Evolutionary conservation across 2,888 invertebrate genomes (phyloP).

Genomic region (Mactromeris polynyma): DNA sequence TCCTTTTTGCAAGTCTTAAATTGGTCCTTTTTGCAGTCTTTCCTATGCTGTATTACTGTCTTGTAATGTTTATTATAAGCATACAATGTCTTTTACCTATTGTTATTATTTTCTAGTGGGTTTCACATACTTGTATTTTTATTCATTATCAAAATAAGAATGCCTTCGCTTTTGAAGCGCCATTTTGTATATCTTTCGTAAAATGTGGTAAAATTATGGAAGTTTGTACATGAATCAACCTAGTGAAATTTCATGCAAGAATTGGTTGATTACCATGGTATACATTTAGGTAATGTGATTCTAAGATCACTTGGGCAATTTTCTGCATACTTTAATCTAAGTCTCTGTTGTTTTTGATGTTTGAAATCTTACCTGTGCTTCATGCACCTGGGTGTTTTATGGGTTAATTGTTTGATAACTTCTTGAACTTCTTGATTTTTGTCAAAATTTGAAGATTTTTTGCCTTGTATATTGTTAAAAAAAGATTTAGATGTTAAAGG

Average conservation of each 20-base stretch:
- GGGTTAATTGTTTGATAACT: not conserved
- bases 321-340: conserved; percentile 3
- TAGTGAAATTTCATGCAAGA: not conserved
- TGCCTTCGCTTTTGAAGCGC: not conserved
- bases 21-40: too few relatives aligned
- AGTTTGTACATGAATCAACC: too few relatives aligned
- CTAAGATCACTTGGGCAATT: not conserved
- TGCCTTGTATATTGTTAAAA: not conserved
- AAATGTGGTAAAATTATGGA: not conserved
- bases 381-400: not conserved
- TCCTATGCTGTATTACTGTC: too few relatives aligned
- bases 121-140: too few relatives aligned
- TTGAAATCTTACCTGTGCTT: not conserved
- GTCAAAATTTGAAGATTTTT: not conserved
- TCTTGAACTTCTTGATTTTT: not conserved
- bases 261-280: not conserved
- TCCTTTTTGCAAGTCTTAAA: too few relatives aligned
- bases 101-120: too few relatives aligned
- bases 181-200: not conserved
- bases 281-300: not conserved
- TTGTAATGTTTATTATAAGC: too few relatives aligned
- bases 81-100: too few relatives aligned
- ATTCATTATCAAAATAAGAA: too few relatives aligned
- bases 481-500: too few relatives aligned
- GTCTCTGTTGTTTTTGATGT: not conserved